A percentile compares a stretch with the other conserved stretches of the same genome.
Evolutionary conservation across 1,140 invertebrate species (phyloP).

Genomic region (Nixonia krombeini): DNA sequence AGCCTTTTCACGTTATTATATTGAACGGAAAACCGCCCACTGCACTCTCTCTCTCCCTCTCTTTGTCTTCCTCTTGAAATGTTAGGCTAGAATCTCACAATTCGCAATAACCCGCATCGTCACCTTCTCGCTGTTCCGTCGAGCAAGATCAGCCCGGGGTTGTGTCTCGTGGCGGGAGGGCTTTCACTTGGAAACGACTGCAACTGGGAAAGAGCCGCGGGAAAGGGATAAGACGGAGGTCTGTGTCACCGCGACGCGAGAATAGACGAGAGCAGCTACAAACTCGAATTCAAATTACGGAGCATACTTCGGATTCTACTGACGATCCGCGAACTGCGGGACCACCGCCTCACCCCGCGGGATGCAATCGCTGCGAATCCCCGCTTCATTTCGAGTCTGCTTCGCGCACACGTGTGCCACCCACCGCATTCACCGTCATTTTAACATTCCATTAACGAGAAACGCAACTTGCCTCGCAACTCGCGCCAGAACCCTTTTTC

Average conservation of each 20-base stretch:
- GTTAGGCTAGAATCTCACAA: conserved; percentile 26
- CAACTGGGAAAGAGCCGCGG: not conserved
- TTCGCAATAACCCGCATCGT: conserved; percentile 22
- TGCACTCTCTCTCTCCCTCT: no score
- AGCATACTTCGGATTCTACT: conserved; percentile 59
- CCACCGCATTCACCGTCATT: no score
- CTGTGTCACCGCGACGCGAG: conserved; percentile 19
- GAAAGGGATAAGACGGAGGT: conserved; percentile 17
- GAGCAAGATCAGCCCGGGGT: no score
- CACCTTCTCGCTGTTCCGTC: conserved; percentile 8
- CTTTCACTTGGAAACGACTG: no score
- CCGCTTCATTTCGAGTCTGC: conserved; percentile 42
- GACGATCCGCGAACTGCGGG: conserved; percentile 44
- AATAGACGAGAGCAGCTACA: conserved; percentile 29
- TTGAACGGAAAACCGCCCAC: conserved; percentile 11
- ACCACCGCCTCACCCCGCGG: conserved; percentile 10
- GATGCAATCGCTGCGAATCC: conserved; percentile 36
- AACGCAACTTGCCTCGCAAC: not conserved
- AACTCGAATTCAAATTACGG: conserved; percentile 53
- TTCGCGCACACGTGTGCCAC: conserved; percentile 24
- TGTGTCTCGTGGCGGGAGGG: no score
- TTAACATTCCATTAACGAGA: not conserved
- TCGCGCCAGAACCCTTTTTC: not conserved
- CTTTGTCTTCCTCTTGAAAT: conserved; percentile 6
- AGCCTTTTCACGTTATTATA: conserved; percentile 29